These are phyloP conservation scores for Rhagologus leucostigma DNA, from an alignment of 2,113 vertebrate genomes.

Conservation along the genomic window DNA sequence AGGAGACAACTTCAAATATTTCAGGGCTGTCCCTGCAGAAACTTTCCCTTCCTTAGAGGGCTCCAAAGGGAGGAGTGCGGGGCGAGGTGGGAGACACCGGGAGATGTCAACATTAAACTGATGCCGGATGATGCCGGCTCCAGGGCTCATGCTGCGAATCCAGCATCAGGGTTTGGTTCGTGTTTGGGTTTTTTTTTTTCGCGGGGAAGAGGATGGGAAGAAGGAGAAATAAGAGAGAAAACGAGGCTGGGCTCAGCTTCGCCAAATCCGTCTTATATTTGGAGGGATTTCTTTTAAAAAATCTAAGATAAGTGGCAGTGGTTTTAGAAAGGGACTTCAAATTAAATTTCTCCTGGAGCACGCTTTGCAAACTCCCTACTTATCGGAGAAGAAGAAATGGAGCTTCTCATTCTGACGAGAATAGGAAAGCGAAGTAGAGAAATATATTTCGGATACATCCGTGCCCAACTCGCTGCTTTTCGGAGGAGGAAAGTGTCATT, in stretches of 20 bases:
- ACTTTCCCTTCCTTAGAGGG: slow-evolving; percentile 56
- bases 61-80: slow-evolving; percentile 10
- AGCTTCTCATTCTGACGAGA: neutral
- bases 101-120: slow-evolving; percentile 61
- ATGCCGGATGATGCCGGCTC: slow-evolving; percentile 10
- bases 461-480: neutral
- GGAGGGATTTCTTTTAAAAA: neutral
- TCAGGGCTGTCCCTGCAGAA: slow-evolving; percentile 52
- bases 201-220: neutral
- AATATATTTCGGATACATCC: neutral
- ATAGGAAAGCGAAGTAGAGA: neutral
- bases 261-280: neutral
- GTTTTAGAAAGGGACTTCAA: neutral
- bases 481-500: neutral
- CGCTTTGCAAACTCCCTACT: neutral
- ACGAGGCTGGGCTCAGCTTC: neutral
- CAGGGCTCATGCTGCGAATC: neutral
- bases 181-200: neutral
- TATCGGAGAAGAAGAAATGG: neutral
- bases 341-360: neutral
- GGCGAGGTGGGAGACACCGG: slow-evolving; percentile 9
- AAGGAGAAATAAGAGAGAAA: neutral
- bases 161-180: neutral
- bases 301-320: neutral
- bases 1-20: slow-evolving; percentile 38